Conservation (phyloP, 1,140 invertebrate species). For the Neelides sp. region DNA sequence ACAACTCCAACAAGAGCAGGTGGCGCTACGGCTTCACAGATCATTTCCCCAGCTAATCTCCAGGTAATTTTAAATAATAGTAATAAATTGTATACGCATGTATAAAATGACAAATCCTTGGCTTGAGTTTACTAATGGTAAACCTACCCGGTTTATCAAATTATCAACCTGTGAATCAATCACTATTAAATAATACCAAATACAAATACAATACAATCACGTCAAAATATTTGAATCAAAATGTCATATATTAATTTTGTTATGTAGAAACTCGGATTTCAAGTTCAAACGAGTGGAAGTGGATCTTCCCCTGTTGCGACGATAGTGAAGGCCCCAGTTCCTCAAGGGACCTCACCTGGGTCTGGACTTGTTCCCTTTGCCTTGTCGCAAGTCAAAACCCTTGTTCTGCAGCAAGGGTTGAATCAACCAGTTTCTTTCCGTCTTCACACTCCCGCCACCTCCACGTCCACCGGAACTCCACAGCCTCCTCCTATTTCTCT, state of each 20-base stretch:
- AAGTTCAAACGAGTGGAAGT: neutral
- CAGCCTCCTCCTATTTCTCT: neutral
- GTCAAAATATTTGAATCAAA: neutral
- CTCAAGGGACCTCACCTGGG: conserved; percentile 6
- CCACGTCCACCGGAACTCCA: neutral
- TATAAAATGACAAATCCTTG: neutral
- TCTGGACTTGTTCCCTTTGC: conserved; percentile 11
- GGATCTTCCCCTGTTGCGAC: conserved; percentile 5
- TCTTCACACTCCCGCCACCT: no score
- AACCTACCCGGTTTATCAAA: neutral
- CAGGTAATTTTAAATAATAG: neutral
- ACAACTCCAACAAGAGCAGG: neutral
- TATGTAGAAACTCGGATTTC: conserved; percentile 8
- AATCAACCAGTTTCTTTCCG: no score
- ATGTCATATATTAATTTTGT: neutral
- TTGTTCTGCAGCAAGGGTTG: no score
- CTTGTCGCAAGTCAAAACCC: conserved; percentile 10
- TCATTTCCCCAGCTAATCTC: no score
- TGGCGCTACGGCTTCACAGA: neutral
- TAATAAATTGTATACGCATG: neutral
- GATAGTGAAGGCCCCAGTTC: conserved; percentile 5
- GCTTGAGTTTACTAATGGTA: neutral
- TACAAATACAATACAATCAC: no score
- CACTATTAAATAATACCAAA: neutral
- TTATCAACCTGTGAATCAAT: neutral